Conservation (phyloP, 2,113 vertebrate genomes). For the Pollachius pollachius region DNA sequence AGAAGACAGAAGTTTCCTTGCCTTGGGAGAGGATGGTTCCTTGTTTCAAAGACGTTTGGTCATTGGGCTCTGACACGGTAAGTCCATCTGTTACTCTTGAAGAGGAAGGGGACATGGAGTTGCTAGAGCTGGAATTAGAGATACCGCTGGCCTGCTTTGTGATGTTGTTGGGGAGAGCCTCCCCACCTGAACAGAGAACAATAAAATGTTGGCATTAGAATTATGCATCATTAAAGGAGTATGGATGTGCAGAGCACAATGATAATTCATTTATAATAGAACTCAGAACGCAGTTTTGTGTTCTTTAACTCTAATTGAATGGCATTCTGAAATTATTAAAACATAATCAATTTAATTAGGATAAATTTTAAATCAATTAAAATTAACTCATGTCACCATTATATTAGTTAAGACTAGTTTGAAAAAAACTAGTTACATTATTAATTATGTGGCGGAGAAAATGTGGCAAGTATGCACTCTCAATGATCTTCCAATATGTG, state of each 20-base stretch:
- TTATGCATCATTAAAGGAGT: neutral
- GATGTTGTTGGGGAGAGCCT: neutral
- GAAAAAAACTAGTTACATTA: too few species aligned
- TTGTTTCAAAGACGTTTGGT: neutral
- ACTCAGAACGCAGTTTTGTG: too few species aligned
- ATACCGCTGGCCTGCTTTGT: neutral
- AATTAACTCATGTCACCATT: too few species aligned
- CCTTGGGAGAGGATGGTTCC: neutral
- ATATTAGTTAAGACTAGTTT: too few species aligned
- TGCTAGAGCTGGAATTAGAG: neutral
- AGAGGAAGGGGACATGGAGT: neutral
- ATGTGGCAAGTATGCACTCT: too few species aligned
- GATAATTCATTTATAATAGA: too few species aligned
- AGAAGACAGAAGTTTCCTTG: neutral
- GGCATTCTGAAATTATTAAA: too few species aligned
- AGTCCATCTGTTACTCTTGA: neutral
- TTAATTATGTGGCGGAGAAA: too few species aligned
- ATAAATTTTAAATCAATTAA: too few species aligned
- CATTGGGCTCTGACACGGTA: neutral
- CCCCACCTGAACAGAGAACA: conserved; percentile 7
- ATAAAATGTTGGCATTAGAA: neutral
- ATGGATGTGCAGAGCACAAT: neutral
- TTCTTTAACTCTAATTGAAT: too few species aligned
- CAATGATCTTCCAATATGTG: too few species aligned
- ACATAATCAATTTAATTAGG: too few species aligned